Evolutionary conservation across 2,888 invertebrate species (phyloP).

Genomic region (Melinaea marsaeus): DNA sequence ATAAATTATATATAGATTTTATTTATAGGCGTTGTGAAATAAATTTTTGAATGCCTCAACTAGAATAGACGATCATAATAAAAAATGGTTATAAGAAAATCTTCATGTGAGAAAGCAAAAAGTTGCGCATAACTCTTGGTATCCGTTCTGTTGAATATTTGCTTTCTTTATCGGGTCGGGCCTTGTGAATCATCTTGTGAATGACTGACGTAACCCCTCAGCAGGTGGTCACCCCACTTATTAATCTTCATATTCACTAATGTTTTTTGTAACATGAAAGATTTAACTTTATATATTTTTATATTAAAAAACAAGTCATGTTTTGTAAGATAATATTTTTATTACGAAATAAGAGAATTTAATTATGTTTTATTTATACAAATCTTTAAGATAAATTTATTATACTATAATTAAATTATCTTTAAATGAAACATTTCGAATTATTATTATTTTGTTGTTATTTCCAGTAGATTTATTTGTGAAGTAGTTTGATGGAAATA

Average conservation of each 20-base stretch:
- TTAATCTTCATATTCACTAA: conserved; percentile 16
- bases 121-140: conserved; percentile 13
- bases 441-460: conserved; percentile 12
- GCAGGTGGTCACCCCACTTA: conserved; percentile 23
- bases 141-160: conserved; percentile 18
- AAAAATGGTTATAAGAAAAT: not conserved
- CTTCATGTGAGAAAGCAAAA: not conserved
- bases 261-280: no score
- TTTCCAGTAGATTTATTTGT: conserved; percentile 13
- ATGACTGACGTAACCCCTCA: conserved; percentile 17
- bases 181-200: conserved; percentile 25
- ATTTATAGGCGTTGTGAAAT: no score
- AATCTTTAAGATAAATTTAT: no score
- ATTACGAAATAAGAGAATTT: no score
- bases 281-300: no score
- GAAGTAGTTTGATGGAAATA: conserved; percentile 26
- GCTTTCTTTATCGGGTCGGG: conserved; percentile 23
- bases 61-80: no score
- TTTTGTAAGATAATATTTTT: no score
- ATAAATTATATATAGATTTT: no score
- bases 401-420: not conserved
- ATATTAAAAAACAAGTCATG: no score
- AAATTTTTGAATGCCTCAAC: no score
- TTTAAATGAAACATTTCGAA: conserved; percentile 4
- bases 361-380: no score